Evolutionary conservation across 2,797 vertebrate genomes (phyloP), one percentile per base, ranked within the genome.

Genomic region (Botia kubotai): DNA sequence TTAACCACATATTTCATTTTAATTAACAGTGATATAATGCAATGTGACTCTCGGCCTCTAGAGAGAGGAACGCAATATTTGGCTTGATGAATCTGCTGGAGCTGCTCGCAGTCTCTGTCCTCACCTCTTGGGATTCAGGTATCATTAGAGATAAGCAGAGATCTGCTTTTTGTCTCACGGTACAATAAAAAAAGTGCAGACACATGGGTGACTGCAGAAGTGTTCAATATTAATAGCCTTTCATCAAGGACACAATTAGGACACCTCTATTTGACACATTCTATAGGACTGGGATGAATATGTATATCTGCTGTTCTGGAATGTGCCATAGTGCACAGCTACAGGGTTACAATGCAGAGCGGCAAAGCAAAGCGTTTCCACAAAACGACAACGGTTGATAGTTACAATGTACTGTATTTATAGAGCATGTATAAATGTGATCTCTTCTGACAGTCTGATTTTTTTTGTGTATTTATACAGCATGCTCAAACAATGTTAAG

Each of bases 161-260:
- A 92, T 93, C 91, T 88, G 88, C 92, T 91, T 93, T 94, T 93
- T 92, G 90, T 93, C 90, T 91, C 75, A 12, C 67, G 63, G 81
- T 84, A 85, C 88, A 68, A 80, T 81, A 83, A 84, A 83, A 69
- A 75, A 76, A 78, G 23, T 69, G 80, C 46, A 75, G 82, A 75
- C 89, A 86, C 89, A 86, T 63, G 87, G 89, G 85, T 87, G 90
- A 92, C 88, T 84, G 87, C 81, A 85, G 87, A 88, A 93, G 91
- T 92, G 91, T 93, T 94, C 93, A 93, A 93, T 94, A 95, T 95
- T 93, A 93, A 94, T 94, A 92, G 93, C 88, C 91, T 94, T 94
- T 95, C 93, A 95, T 94, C 92, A 94, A 95, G 93, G 93, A 94
- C 93, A 93, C 93, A 95, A 94, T 95, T 94, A 95, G 93, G 92